A percentile compares a stretch with the other conserved stretches of the same genome.
These are phyloP conservation scores for Acromyrmex heyeri DNA, from an alignment of 1,140 invertebrate species.

Conservation along the genomic window DNA sequence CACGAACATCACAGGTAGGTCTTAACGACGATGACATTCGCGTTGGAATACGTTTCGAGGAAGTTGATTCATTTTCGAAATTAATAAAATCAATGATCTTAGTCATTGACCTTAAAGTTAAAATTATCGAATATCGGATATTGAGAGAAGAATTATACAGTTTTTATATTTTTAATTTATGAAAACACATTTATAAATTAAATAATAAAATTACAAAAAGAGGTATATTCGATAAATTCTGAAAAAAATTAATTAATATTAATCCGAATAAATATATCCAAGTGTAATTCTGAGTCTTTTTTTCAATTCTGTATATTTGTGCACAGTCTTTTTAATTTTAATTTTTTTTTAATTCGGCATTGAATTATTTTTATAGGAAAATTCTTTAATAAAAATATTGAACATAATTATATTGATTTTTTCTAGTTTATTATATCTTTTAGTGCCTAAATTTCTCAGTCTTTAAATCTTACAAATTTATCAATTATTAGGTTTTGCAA, in stretches of 20 bases:
- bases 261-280: not conserved
- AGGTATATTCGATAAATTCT: not conserved
- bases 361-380: not conserved
- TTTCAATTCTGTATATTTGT: not conserved
- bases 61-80: constrained; percentile 3
- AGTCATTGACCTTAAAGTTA: not conserved
- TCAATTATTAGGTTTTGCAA: not conserved
- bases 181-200: not conserved
- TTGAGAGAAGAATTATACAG: not conserved
- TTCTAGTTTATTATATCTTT: not conserved
- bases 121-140: not conserved
- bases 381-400: not conserved
- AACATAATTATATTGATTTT: constrained; percentile 1
- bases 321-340: not conserved
- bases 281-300: not conserved
- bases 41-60: not conserved
- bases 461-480: not conserved
- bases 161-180: not conserved
- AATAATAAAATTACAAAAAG: not conserved
- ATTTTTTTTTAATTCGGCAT: not conserved
- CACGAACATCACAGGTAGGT: not conserved
- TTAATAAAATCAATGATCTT: not conserved
- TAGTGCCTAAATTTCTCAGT: not conserved
- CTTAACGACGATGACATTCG: not conserved
- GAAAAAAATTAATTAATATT: constrained; percentile 5